Percentiles rank a stretch among this genome's conserved stretches.
These are phyloP conservation scores for Haliclystus octoradiatus DNA, from an alignment of 30 jellyfish, hydroid and myxozoan species.

Conservation along the genomic window DNA sequence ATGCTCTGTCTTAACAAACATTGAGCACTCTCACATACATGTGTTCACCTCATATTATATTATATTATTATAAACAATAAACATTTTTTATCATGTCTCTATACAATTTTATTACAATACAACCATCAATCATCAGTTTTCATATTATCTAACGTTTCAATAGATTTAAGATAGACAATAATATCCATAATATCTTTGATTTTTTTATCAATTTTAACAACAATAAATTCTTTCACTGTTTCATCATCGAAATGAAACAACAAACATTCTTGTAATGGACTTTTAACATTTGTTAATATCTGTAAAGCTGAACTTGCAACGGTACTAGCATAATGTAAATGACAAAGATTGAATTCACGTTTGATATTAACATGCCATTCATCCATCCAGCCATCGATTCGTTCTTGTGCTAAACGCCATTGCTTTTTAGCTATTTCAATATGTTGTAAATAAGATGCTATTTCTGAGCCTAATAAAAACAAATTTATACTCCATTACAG, in stretches of 20 bases:
- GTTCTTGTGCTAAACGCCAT: constrained; percentile 48
- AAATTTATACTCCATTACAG: too few relatives aligned
- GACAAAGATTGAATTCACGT: constrained; percentile 64
- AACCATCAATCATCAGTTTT: too few relatives aligned
- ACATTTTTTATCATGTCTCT: too few relatives aligned
- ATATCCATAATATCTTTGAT: constrained; percentile 37
- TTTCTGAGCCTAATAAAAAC: constrained; percentile 64
- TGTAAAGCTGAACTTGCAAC: constrained; percentile 50
- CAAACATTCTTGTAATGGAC: constrained; percentile 85
- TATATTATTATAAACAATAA: too few relatives aligned
- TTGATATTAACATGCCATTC: constrained; percentile 67
- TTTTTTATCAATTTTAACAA: constrained; percentile 64
- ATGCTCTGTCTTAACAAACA: too few relatives aligned
- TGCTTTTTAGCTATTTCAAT: constrained; percentile 73
- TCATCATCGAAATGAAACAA: constrained; percentile 76
- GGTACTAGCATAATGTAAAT: constrained; percentile 45
- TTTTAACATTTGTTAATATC: constrained; percentile 50
- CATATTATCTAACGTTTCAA: too few relatives aligned
- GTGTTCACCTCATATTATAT: too few relatives aligned
- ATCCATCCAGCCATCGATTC: constrained; percentile 95
- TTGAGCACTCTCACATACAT: too few relatives aligned
- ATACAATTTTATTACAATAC: too few relatives aligned
- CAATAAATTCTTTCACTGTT: constrained; percentile 85
- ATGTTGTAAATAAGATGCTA: constrained; percentile 48
- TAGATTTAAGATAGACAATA: too few relatives aligned